A percentile compares a stretch with the other conserved stretches of the same genome.
phyloP scores from a whole-genome alignment of 2,797 vertebrate genomes.

The Nasua narica region DNA sequence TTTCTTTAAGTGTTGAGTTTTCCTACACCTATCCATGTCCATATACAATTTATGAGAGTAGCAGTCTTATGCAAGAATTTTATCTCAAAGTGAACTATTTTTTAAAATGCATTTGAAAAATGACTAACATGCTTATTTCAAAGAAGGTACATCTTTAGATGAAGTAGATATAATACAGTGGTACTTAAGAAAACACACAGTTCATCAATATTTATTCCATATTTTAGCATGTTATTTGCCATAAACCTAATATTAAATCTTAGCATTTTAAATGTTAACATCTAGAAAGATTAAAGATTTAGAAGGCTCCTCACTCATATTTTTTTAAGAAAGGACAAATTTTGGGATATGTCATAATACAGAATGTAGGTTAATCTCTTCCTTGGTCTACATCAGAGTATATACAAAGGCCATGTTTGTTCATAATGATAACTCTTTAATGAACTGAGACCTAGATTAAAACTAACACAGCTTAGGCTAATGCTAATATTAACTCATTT shows the following conservation, averaged over 20 bases:
- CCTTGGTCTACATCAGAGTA: not conserved
- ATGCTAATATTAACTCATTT: not conserved
- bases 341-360: not conserved
- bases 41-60: not conserved
- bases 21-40: not conserved
- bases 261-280: not conserved
- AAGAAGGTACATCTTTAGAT: not conserved
- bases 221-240: not conserved
- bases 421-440: not conserved
- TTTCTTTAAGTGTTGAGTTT: not conserved
- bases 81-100: not conserved
- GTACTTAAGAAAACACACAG: not conserved
- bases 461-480: not conserved
- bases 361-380: not conserved
- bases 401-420: not conserved
- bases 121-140: not conserved
- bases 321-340: not conserved
- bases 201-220: not conserved
- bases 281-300: not conserved
- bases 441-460: not conserved
- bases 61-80: not conserved
- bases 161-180: not conserved
- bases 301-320: fast-evolving
- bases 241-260: not conserved
- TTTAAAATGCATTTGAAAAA: not conserved